A percentile compares a stretch with the other conserved stretches of the same genome.
phyloP scores from a whole-genome alignment of 2,888 invertebrate genomes.

The Ischnura elegans region DNA sequence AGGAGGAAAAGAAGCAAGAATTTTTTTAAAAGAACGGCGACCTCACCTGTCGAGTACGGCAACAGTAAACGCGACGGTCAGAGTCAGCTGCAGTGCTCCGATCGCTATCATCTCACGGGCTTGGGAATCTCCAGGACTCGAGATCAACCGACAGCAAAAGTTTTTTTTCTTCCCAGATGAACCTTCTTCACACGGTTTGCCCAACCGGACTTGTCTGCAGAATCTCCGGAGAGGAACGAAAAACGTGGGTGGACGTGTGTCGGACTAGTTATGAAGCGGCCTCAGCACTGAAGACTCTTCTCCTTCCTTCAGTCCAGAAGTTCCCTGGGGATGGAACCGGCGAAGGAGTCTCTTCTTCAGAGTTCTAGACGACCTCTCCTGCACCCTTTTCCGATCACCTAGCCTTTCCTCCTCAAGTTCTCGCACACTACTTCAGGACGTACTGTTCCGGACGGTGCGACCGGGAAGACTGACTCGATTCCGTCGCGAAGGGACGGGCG shows the following conservation, averaged over 20 bases:
- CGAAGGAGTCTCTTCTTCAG: neutral
- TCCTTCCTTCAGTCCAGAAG: neutral
- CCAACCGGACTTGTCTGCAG: no score
- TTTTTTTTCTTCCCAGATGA: neutral
- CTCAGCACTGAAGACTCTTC: slow-evolving; percentile 1
- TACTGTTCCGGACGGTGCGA: neutral
- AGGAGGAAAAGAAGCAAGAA: neutral
- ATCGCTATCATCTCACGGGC: slow-evolving; percentile 53
- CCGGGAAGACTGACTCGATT: neutral
- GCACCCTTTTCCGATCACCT: neutral
- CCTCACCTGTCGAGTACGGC: slow-evolving; percentile 52
- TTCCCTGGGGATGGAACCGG: neutral
- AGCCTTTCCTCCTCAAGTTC: neutral
- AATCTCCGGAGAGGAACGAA: neutral
- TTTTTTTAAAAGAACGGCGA: neutral
- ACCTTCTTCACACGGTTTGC: neutral
- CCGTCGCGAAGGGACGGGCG: neutral
- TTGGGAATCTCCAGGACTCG: slow-evolving; percentile 16
- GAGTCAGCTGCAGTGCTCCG: slow-evolving; percentile 51
- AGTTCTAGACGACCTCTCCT: neutral
- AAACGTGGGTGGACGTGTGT: neutral
- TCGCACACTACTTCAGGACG: neutral
- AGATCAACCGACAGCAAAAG: neutral
- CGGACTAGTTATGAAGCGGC: neutral
- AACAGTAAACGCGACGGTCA: slow-evolving; percentile 52